A percentile compares a stretch with the other conserved stretches of the same genome.
phyloP scores from a whole-genome alignment of 1,140 invertebrate genomes.

The Pollicipes pollicipes region DNA sequence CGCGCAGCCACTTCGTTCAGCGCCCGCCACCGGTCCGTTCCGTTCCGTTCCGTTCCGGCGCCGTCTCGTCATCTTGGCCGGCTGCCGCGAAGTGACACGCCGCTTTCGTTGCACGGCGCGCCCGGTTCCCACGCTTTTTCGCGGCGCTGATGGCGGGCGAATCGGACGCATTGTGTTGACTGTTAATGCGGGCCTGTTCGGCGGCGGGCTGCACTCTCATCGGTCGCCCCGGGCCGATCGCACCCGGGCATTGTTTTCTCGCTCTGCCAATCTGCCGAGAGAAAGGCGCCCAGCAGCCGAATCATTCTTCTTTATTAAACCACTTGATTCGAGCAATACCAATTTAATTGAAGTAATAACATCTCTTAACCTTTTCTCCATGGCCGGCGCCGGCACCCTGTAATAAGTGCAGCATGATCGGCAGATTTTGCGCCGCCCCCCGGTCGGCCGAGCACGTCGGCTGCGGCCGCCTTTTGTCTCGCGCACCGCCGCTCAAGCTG shows the following conservation, averaged over 20 bases:
- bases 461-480: not conserved
- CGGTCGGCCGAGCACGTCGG: too few species aligned
- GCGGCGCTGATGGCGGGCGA: not conserved
- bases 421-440: too few species aligned
- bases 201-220: too few species aligned
- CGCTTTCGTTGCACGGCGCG: not conserved
- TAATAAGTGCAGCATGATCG: not conserved
- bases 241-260: not conserved
- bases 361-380: not conserved
- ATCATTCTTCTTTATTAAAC: not conserved
- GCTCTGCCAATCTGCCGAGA: not conserved
- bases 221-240: not conserved
- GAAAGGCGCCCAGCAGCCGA: not conserved
- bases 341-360: conserved; percentile 2
- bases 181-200: not conserved
- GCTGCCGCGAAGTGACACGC: not conserved
- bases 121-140: not conserved
- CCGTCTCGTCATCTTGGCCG: not conserved
- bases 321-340: not conserved
- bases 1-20: too few species aligned
- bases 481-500: not conserved
- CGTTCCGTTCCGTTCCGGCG: not conserved
- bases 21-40: not conserved
- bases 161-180: not conserved
- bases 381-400: not conserved